These are phyloP conservation scores for Lithodes maja DNA, from an alignment of 2,888 invertebrate genomes.

Conservation along the genomic window DNA sequence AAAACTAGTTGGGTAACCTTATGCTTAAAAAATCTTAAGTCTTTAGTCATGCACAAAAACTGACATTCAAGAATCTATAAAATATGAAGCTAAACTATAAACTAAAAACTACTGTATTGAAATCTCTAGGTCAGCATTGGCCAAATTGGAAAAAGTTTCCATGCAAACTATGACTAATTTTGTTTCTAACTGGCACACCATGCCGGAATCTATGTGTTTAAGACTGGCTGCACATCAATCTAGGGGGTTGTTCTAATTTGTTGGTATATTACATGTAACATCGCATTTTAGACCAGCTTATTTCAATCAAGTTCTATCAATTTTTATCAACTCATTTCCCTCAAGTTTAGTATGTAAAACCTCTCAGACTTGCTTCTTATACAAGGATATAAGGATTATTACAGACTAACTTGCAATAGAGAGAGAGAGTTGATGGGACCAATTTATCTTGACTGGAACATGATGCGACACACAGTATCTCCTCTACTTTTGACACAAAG, in stretches of 20 bases:
- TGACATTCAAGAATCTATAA: slow-evolving; percentile 20
- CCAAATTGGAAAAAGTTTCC: not conserved
- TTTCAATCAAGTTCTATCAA: too few species aligned
- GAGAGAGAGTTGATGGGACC: too few species aligned
- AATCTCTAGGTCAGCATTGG: not conserved
- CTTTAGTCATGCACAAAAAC: slow-evolving; percentile 38
- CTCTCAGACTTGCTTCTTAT: too few species aligned
- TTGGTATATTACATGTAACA: too few species aligned
- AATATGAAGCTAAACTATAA: slow-evolving; percentile 6
- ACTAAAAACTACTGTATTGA: not conserved
- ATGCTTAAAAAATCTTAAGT: slow-evolving; percentile 9
- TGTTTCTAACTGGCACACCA: not conserved
- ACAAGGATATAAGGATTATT: too few species aligned
- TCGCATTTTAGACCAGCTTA: too few species aligned
- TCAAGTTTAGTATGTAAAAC: too few species aligned
- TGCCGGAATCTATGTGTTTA: not conserved
- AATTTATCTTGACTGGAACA: too few species aligned
- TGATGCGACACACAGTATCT: too few species aligned
- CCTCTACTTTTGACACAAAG: too few species aligned
- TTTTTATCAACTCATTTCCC: too few species aligned
- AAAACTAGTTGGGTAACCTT: not conserved
- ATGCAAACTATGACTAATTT: slow-evolving; percentile 20
- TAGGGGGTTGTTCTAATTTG: not conserved
- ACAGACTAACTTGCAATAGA: too few species aligned
- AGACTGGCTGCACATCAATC: not conserved